Base-by-base conservation (phyloP, 2,113 vertebrate genomes). In the Nicator chloris region DNA sequence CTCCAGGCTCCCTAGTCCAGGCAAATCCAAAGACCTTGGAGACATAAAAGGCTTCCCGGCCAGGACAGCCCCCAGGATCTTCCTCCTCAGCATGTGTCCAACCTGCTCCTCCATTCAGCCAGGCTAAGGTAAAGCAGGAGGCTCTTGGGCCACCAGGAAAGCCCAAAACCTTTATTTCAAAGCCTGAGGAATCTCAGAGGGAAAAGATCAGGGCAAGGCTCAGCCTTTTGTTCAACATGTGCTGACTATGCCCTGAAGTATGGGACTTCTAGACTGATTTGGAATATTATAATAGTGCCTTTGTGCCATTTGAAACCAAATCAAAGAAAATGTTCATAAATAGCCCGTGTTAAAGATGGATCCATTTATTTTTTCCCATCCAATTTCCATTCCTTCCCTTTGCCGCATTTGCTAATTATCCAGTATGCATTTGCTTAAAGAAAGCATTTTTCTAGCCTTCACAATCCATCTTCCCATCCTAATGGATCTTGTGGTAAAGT, bases 401-500 rank as follows among this genome's bases (percentile, higher is more conserved):
- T 86, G 90, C 94, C 0, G 30, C 88, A 92, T 90, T 96, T 86
- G 88, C 85, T 96, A 97, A 96, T 95, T 96, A 94, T 81, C 85
- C 90, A 90, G 40, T 5, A 56, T n/a, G 86, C 85, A 92, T 96
- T 95, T 97, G 90, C 90, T 93, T 96, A 97, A 96, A 95, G 90
- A 78, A 88, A 83, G 92, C 75, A 75, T 96, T 93, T 94, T 93
- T 86, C 79, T 73, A 42, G 88, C 85, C 90, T 95, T 96, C 93
- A 93, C 85, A 90, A 96, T 97, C 94, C 90, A 94, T 96, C 94
- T 96, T 86, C 80, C 82, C 88, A 96, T 81, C 94, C 94, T 96
- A 97, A 96, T 97, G 96, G 95, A 93, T 95, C 94, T 95, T 96
- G 95, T 86, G 90, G 96, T 96, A 96, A 96, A 97, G 93, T 94